Evolutionary conservation across 2,888 invertebrate species (phyloP).

Genomic region (Drosophila imparisetae): DNA sequence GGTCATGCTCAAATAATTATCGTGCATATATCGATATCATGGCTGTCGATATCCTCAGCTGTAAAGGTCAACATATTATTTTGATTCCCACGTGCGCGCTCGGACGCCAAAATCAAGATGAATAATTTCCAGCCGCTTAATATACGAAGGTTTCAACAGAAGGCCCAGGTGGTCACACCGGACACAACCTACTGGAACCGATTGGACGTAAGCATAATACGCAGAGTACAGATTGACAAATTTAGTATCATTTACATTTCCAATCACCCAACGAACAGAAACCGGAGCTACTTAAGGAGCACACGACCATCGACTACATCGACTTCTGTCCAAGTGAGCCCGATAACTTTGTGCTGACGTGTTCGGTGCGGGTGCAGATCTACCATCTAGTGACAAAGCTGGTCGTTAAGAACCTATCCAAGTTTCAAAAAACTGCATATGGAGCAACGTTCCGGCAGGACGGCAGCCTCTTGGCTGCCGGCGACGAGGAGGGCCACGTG

Average conservation of each 20-base stretch:
- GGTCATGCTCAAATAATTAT: background rate
- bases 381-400: constrained; percentile 94
- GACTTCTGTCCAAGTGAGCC: constrained; percentile 96
- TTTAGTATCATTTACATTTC: background rate
- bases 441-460: constrained; percentile 94
- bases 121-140: constrained; percentile 78
- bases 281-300: constrained; percentile 95
- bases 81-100: constrained; percentile 43
- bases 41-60: background rate
- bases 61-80: background rate
- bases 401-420: constrained; percentile 92
- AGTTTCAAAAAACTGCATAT: constrained; percentile 93
- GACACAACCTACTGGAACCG: background rate
- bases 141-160: constrained; percentile 77
- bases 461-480: constrained; percentile 93
- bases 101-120: constrained; percentile 50
- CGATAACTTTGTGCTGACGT: constrained; percentile 96
- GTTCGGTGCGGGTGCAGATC: constrained; percentile 94
- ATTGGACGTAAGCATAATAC: constrained; percentile 85
- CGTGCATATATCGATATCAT: background rate
- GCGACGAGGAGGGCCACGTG: constrained; percentile 94
- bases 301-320: constrained; percentile 95
- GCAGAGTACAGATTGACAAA: background rate
- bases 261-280: constrained; percentile 85
- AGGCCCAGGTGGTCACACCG: constrained; percentile 81